A percentile compares a stretch with the other conserved stretches of the same genome.
Evolutionary conservation across 2,113 vertebrate species (phyloP).

Genomic region (Phainopepla nitens): DNA sequence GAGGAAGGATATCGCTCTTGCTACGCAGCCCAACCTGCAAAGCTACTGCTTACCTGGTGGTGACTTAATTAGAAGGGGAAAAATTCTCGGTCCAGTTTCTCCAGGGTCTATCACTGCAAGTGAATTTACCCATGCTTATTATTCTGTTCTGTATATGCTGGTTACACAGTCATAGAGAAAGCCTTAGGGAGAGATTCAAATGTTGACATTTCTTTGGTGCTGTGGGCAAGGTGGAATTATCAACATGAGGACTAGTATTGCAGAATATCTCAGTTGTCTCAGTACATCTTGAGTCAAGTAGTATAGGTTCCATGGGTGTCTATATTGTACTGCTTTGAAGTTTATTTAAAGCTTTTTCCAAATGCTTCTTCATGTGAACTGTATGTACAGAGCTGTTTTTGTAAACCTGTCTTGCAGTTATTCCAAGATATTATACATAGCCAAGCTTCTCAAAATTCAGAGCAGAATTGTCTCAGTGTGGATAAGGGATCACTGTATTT

Average conservation of each 20-base stretch:
- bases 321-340: neutral
- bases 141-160: neutral
- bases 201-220: neutral
- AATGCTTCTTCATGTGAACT: neutral
- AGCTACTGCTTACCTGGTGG: neutral
- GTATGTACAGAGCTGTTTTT: neutral
- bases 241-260: neutral
- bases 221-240: neutral
- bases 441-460: neutral
- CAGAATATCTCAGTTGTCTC: neutral
- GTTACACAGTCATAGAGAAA: neutral
- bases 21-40: neutral
- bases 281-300: neutral
- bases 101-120: neutral
- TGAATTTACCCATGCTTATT: neutral
- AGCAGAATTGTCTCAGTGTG: neutral
- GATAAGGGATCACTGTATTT: neutral
- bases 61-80: neutral
- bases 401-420: neutral
- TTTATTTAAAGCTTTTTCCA: neutral
- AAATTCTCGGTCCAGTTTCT: neutral
- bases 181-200: neutral
- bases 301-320: neutral
- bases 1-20: neutral
- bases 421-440: neutral